Base-by-base conservation (phyloP, 2,888 invertebrate genomes). In the Chrysolina americana region DNA sequence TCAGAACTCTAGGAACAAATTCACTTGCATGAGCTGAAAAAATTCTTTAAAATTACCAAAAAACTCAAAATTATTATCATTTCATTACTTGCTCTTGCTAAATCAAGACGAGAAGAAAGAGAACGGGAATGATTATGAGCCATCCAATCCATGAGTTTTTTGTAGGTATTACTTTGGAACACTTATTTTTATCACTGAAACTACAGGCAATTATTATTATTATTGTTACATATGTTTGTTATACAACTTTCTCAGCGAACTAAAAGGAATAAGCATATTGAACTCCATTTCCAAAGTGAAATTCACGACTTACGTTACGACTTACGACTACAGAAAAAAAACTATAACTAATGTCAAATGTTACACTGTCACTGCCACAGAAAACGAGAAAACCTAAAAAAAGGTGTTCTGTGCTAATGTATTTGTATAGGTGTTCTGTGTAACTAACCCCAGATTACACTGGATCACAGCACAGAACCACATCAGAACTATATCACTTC, bases 71-170 rank as follows among this genome's bases (percentile, higher is more conserved):
- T 65, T 56, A 71, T 21, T 68, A 53, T 66, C 28, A 69, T 23
- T 48, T 71, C 48, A 69, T 81, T 81, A 81, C 81, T 80, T 79
- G 81, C 81, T 82, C 81, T 76, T 75, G 81, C 79, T 77, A 80
- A 77, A 79, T 81, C 81, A 70, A 81, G 76, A 70, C 81, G 79
- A 74, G 81, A 76, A 50, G 83, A 79, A 77, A 82, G 78, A 56
- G 83, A 81, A 77, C 81, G 83, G 71, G 81, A 81, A 77, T 77
- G 73, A 72, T 79, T 83, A 69, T 80, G 79, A 72, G 83, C 78
- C 79, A 83, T 80, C 83, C 83, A 83, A 81, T 83, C 83, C 83
- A 83, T 83, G 69, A 78, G 78, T 70, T 80, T 69, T 68, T 69
- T 75, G 36, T 69, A 15, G 68, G 65, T 75, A 65, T 63, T 56